Conservation (phyloP, 2,113 vertebrate genomes). For the Calidris pugnax region DNA sequence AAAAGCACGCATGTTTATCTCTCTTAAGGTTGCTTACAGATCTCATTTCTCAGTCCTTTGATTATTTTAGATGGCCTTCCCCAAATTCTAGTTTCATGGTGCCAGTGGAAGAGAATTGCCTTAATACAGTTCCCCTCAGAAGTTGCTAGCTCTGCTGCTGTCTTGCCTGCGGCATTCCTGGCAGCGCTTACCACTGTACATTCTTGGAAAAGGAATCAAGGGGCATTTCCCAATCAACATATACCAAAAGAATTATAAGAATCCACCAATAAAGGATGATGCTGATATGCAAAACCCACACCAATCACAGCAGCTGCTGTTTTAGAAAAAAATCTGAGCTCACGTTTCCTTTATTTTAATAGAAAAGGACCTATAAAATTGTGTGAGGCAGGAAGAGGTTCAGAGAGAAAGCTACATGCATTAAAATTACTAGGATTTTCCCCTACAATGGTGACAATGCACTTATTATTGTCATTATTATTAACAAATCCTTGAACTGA, state of each 20-base stretch:
- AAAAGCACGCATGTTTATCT: slow-evolving; percentile 33
- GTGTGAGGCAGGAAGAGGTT: not conserved
- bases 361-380: not conserved
- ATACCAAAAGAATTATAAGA: slow-evolving; percentile 27
- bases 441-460: not conserved
- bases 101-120: slow-evolving; percentile 37
- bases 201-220: slow-evolving; percentile 56
- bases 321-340: not conserved
- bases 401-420: not conserved
- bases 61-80: slow-evolving; percentile 64
- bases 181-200: not conserved
- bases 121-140: slow-evolving; percentile 53
- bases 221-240: slow-evolving; percentile 41
- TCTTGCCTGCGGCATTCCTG: slow-evolving; percentile 47
- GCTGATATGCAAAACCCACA: not conserved
- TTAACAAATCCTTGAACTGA: not conserved
- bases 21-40: slow-evolving; percentile 48
- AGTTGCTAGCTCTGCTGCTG: slow-evolving; percentile 12
- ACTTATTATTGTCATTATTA: not conserved
- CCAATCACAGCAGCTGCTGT: not conserved
- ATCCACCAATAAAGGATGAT: slow-evolving; percentile 15
- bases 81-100: slow-evolving; percentile 55
- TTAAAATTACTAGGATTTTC: not conserved
- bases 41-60: slow-evolving; percentile 50
- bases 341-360: not conserved